Percentiles rank a stretch among this genome's conserved stretches.
Conservation (phyloP, 2,113 vertebrate species). For the Lepidothrix coronata region DNA sequence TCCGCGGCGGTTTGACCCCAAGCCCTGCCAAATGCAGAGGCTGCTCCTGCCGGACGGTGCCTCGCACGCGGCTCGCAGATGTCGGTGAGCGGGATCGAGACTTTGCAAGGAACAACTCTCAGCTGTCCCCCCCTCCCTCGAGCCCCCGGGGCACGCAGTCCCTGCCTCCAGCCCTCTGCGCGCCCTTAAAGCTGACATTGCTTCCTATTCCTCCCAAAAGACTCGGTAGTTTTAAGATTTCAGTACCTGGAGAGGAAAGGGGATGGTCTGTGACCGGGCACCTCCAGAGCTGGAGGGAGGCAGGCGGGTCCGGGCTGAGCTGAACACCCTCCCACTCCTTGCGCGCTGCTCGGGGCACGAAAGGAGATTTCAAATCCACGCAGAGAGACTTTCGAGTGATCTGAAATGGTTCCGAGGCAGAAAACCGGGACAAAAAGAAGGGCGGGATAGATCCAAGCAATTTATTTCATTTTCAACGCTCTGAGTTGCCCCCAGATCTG, state of each 20-base stretch:
- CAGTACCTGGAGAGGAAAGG: fast-evolving
- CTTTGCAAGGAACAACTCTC: neutral
- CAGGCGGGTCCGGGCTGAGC: too few species aligned
- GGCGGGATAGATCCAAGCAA: fast-evolving
- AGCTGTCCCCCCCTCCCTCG: neutral
- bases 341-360: fast-evolving
- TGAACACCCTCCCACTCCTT: too few species aligned
- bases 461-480: neutral
- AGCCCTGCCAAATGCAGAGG: neutral
- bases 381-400: neutral
- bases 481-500: neutral
- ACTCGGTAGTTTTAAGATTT: fast-evolving
- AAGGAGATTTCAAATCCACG: neutral
- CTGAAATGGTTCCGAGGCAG: neutral
- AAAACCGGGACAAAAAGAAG: neutral
- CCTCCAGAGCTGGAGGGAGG: fast-evolving
- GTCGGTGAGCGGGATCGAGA: neutral
- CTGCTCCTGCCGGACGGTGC: neutral
- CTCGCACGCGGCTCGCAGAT: neutral
- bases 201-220: fast-evolving
- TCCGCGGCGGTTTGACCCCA: fast-evolving
- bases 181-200: fast-evolving
- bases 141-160: neutral
- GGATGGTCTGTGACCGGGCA: neutral
- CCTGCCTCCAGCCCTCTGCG: neutral